Evolutionary conservation across 2,888 invertebrate species (phyloP), one percentile per base, ranked within the genome.

Genomic region (Heliconius cydno): DNA sequence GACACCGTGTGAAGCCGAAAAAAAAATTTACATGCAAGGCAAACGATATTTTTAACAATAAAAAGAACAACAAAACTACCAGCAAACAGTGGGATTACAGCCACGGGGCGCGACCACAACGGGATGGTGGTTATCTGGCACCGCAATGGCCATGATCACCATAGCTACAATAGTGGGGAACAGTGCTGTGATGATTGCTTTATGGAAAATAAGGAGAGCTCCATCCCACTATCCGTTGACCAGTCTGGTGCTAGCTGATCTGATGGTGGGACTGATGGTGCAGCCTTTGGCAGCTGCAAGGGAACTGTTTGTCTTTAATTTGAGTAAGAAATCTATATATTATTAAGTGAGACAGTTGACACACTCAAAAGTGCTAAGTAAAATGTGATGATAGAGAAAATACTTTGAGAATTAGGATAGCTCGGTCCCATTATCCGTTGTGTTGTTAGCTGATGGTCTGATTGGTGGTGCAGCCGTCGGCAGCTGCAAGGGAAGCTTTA

Each of bases 221-320:
- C 96, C 97, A 0, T 96, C 96, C 5, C 96, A 97, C 86, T 96
- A 96, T 85, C 96, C 97, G 80, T 95, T 97, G n/a, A 96, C 96
- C 3, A 97, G 97, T 83, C 88, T 97, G 81, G 97, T 97, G 0
- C 92, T 95, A 0, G 97, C 97, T 3, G 97, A 97, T 85, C 89
- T 97, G 46, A 89, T 97, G 76, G 92, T 97, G 2, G 97, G 95
- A 0, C 63, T 91, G 1, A 92, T 94, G 6, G 96, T 96, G 25
- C 87, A 96, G 68, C 96, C 96, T 0, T 89, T 96, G 3, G 96
- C 96, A 0, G 96, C 96, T 3, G 92, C 92, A 1, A 90, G 96
- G 78, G 96, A 96, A 84, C 90, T 96, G n/a, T 95, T 95, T 76
- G 91, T 94, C n/a, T 92, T 94, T 84, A 90, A 91, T 46, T 85